Conservation (phyloP, 2,888 invertebrate species). For the Steinernema carpocapsae region DNA sequence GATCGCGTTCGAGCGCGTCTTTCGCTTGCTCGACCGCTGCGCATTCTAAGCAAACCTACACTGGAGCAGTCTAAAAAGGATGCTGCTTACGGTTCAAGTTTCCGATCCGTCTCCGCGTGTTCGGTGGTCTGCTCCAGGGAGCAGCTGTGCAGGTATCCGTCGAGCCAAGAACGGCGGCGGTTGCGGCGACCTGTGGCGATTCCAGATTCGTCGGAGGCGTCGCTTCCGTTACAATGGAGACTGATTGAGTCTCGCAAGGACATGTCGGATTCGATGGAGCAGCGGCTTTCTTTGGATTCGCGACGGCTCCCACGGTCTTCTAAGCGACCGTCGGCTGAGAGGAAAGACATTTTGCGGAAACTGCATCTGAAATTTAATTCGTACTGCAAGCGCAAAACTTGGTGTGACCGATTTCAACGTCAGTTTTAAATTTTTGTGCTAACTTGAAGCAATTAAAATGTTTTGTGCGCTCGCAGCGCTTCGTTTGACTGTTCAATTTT, state of each 20-base stretch:
- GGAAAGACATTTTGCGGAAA: conserved; percentile 66
- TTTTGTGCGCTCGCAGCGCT: too few relatives aligned
- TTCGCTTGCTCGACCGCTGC: conserved; percentile 43
- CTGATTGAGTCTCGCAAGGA: conserved; percentile 55
- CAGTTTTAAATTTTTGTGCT: too few relatives aligned
- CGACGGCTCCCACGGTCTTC: conserved; percentile 58
- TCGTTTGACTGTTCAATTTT: too few relatives aligned
- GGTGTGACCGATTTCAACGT: too few relatives aligned
- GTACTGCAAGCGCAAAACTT: too few relatives aligned
- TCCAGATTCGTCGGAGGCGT: conserved; percentile 52
- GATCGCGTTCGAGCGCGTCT: conserved; percentile 60
- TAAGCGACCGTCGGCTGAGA: conserved; percentile 67
- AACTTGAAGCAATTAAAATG: too few relatives aligned
- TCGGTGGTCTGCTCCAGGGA: conserved; percentile 44
- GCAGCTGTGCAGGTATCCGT: conserved; percentile 54
- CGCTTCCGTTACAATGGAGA: conserved; percentile 49
- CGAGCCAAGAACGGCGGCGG: conserved; percentile 65
- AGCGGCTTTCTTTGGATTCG: conserved; percentile 62
- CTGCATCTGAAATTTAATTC: conserved; percentile 11
- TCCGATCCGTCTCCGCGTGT: conserved; percentile 3
- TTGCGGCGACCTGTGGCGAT: conserved; percentile 45
- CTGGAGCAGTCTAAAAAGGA: neutral
- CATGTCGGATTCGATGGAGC: conserved; percentile 64
- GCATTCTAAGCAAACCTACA: neutral
- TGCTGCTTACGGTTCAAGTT: neutral